These are phyloP conservation scores for Agriotes lineatus DNA, from an alignment of 2,888 invertebrate genomes.

Conservation along the genomic window DNA sequence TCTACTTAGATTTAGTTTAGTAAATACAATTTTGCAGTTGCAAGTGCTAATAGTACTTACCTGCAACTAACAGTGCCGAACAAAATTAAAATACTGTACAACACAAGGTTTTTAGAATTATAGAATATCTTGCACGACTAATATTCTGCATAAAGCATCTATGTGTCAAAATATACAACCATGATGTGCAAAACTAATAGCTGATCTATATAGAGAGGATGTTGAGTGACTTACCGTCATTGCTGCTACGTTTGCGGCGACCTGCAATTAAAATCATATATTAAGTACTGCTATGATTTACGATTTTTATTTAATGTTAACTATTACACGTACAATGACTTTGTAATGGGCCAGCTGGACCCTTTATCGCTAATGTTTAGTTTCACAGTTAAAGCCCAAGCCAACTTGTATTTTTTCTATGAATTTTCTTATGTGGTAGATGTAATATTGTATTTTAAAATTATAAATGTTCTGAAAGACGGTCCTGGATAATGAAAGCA, in stretches of 20 bases:
- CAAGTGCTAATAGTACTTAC: constrained; percentile 1
- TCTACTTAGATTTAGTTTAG: constrained; percentile 16
- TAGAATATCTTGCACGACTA: not conserved
- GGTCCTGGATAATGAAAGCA: no score
- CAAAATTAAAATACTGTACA: not conserved
- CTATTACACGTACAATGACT: no score
- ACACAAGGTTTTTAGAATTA: not conserved
- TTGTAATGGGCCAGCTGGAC: no score
- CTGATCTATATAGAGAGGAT: not conserved
- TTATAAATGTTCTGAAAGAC: no score
- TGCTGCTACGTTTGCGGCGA: constrained; percentile 44
- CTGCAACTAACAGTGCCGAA: constrained; percentile 4
- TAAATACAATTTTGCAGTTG: constrained; percentile 1
- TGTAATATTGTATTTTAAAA: no score
- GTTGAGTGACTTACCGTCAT: constrained; percentile 35
- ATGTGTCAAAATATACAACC: constrained; percentile 8
- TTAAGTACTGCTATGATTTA: not conserved
- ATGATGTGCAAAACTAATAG: constrained; percentile 18
- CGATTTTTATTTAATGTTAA: no score
- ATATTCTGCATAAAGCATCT: not conserved
- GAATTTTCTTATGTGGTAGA: no score
- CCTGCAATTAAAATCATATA: constrained; percentile 36
- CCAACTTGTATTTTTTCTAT: no score
- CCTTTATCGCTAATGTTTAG: no score
- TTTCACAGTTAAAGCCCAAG: no score